Conservation (phyloP, 2,888 invertebrate genomes). For the Gari tellinella region DNA sequence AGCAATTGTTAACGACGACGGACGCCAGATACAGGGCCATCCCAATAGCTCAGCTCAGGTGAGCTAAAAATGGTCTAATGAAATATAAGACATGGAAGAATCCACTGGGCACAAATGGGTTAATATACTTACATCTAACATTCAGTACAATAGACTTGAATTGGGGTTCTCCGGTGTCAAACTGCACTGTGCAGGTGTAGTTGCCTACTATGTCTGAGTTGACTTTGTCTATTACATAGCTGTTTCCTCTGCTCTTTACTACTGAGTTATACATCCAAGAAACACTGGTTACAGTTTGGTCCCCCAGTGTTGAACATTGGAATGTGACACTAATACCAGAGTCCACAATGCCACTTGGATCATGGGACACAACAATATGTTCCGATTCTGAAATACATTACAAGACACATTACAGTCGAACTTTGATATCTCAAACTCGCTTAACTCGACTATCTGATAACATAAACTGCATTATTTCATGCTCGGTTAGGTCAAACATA, state of each 20-base stretch:
- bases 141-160: slow-evolving; percentile 37
- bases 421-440: too few relatives aligned
- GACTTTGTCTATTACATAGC: slow-evolving; percentile 2
- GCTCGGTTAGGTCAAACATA: too few relatives aligned
- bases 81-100: too few relatives aligned
- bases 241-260: slow-evolving; percentile 2
- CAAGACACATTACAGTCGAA: too few relatives aligned
- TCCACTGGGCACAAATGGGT: too few relatives aligned
- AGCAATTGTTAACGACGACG: too few relatives aligned
- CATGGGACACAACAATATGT: slow-evolving; percentile 16
- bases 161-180: slow-evolving; percentile 2
- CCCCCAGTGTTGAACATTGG: slow-evolving; percentile 41
- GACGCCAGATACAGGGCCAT: too few relatives aligned
- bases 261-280: slow-evolving; percentile 44
- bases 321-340: slow-evolving; percentile 19
- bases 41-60: too few relatives aligned
- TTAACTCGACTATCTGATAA: too few relatives aligned
- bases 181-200: slow-evolving; percentile 53
- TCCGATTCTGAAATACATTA: slow-evolving; percentile 31
- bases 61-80: too few relatives aligned
- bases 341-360: slow-evolving; percentile 33
- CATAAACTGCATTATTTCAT: too few relatives aligned
- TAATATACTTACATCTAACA: slow-evolving; percentile 58
- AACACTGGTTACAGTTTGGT: slow-evolving; percentile 7
- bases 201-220: slow-evolving; percentile 27